Evolutionary conservation across 2,113 vertebrate species (phyloP).

Genomic region (Camelus dromedarius): DNA sequence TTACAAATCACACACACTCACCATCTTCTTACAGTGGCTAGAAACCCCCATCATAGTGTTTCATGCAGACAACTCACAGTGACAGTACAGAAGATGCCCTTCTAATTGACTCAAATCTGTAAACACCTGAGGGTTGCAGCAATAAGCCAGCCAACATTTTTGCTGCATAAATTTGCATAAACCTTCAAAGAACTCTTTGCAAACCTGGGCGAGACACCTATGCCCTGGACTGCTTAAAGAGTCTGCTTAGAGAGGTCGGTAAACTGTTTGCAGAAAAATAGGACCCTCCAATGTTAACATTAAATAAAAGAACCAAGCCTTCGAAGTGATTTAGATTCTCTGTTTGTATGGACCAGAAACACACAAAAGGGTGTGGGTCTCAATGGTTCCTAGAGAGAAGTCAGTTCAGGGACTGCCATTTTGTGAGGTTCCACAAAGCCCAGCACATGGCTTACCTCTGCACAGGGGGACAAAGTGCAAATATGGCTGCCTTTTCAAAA

Average conservation of each 20-base stretch:
- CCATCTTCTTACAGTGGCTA: background rate
- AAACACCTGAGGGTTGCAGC: background rate
- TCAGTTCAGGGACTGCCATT: conserved; percentile 63
- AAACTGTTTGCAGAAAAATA: conserved; percentile 53
- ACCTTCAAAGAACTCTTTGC: conserved; percentile 54
- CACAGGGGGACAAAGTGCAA: background rate
- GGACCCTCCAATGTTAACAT: conserved; percentile 20
- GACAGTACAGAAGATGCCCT: background rate
- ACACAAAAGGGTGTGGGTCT: conserved; percentile 40
- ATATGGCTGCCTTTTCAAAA: conserved; percentile 63
- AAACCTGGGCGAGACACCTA: background rate
- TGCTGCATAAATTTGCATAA: conserved; percentile 79
- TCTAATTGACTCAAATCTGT: conserved; percentile 68
- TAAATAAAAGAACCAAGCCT: conserved; percentile 45
- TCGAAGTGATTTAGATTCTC: conserved; percentile 54
- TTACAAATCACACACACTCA: background rate
- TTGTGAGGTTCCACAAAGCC: conserved; percentile 62
- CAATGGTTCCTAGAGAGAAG: conserved; percentile 53
- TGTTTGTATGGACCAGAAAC: conserved; percentile 19
- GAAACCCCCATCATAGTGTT: conserved; percentile 16
- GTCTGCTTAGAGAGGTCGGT: conserved; percentile 20
- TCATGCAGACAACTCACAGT: background rate
- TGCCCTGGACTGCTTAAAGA: background rate
- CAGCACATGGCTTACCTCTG: background rate
- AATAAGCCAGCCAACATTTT: conserved; percentile 48